Conservation (phyloP, 2,113 vertebrate species). For the Phodopus roborovskii region DNA sequence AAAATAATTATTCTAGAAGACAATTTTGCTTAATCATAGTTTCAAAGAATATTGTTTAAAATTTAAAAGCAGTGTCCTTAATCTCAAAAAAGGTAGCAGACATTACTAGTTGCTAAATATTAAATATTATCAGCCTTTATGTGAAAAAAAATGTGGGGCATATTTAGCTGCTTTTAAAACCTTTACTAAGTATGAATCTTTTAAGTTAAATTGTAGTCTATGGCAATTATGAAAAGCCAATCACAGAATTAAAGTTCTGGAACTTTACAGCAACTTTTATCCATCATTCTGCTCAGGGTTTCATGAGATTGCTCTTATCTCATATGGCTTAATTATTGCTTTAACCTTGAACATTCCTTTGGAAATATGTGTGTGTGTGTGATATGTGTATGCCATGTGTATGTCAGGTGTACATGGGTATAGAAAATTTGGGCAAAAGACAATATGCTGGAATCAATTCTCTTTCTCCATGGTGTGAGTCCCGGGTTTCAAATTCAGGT, state of each 20-base stretch:
- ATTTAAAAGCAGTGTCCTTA: not conserved
- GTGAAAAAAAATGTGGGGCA: conserved; percentile 33
- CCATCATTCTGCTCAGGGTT: not conserved
- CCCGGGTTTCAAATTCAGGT: not conserved
- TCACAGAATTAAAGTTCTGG: conserved; percentile 20
- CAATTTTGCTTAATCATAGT: not conserved
- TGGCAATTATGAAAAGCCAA: conserved; percentile 47
- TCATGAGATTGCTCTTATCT: not conserved
- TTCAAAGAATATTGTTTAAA: conserved; percentile 47
- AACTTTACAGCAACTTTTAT: conserved; percentile 15
- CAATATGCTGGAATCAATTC: not conserved
- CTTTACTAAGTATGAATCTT: conserved; percentile 11
- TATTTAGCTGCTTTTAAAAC: conserved; percentile 2
- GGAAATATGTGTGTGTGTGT: not conserved
- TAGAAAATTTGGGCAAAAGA: not conserved
- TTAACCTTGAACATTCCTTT: conserved; percentile 25
- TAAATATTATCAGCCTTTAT: conserved; percentile 39
- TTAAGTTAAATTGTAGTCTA: not conserved
- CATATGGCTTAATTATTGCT: not conserved
- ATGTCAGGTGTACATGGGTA: not conserved
- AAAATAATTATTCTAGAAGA: not conserved
- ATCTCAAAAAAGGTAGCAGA: conserved; percentile 49
- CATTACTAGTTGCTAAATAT: not conserved
- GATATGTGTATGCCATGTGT: not conserved
- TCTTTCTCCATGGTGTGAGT: not conserved